Percentiles rank a stretch among this genome's conserved stretches.
phyloP scores from a whole-genome alignment of 1,140 invertebrate species.

The Drosophila mauritiana region DNA sequence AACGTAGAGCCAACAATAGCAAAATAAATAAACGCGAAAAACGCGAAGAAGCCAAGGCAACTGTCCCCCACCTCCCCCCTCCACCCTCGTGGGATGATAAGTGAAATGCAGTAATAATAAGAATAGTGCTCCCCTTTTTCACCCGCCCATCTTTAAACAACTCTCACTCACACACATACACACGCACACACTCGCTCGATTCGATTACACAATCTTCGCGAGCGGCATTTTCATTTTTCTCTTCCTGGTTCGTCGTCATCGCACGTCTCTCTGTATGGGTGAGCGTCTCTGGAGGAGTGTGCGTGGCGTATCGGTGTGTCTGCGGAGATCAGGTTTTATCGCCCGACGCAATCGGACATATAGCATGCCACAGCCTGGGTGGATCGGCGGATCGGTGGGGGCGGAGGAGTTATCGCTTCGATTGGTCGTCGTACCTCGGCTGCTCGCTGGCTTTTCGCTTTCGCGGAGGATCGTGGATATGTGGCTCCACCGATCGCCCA shows the following conservation, averaged over 20 bases:
- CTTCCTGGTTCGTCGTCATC: slow-evolving; percentile 78
- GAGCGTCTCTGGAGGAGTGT: slow-evolving; percentile 18
- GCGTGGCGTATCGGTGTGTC: slow-evolving; percentile 25
- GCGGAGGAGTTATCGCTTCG: slow-evolving; percentile 33
- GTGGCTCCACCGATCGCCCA: slow-evolving; percentile 47
- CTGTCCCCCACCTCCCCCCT: neutral
- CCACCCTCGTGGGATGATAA: slow-evolving; percentile 56
- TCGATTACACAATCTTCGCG: slow-evolving; percentile 78
- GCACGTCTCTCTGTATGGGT: slow-evolving; percentile 38
- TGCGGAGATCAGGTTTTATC: slow-evolving; percentile 78
- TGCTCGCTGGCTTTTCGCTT: slow-evolving; percentile 57
- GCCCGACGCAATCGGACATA: slow-evolving; percentile 72
- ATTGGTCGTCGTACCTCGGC: slow-evolving; percentile 50
- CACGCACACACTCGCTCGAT: slow-evolving; percentile 30
- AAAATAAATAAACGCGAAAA: slow-evolving; percentile 67
- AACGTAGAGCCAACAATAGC: slow-evolving; percentile 43
- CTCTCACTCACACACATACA: slow-evolving; percentile 66
- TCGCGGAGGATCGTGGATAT: slow-evolving; percentile 68
- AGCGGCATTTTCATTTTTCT: slow-evolving; percentile 82
- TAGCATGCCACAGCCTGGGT: neutral
- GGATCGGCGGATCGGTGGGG: slow-evolving; percentile 30
- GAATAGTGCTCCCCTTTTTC: slow-evolving; percentile 24
- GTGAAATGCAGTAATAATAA: slow-evolving; percentile 72
- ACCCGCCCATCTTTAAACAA: slow-evolving; percentile 53
- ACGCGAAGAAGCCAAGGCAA: slow-evolving; percentile 37